Conservation (phyloP, 2,888 invertebrate species). For the Beris chalybata region DNA sequence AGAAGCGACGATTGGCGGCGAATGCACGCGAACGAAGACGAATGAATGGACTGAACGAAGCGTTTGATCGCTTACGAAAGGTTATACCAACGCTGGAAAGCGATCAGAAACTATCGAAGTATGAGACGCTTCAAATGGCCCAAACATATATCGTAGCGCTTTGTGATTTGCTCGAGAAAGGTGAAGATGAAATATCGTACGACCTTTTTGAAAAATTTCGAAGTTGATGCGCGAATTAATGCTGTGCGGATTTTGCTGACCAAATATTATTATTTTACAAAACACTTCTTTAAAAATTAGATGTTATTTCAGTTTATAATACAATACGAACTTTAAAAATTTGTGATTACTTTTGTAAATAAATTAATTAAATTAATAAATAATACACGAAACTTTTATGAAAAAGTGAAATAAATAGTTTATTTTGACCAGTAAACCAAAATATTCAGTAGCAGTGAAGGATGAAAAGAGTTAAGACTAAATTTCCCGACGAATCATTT, state of each 20-base stretch:
- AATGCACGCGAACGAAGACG: slow-evolving; percentile 73
- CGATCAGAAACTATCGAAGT: slow-evolving; percentile 74
- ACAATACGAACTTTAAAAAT: too few relatives aligned
- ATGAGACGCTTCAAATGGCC: slow-evolving; percentile 78
- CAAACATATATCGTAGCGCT: slow-evolving; percentile 74
- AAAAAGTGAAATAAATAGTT: too few relatives aligned
- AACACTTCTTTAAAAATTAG: too few relatives aligned
- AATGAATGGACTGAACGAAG: slow-evolving; percentile 76
- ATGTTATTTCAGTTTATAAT: too few relatives aligned
- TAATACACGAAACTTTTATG: too few relatives aligned
- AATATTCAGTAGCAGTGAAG: too few relatives aligned
- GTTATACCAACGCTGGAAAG: slow-evolving; percentile 72
- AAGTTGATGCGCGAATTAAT: neutral
- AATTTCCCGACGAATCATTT: too few relatives aligned
- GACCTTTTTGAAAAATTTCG: slow-evolving; percentile 36
- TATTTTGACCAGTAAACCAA: too few relatives aligned
- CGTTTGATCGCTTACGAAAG: slow-evolving; percentile 70
- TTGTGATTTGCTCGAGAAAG: slow-evolving; percentile 64
- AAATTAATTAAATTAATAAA: too few relatives aligned
- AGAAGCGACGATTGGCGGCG: slow-evolving; percentile 68
- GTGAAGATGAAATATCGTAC: slow-evolving; percentile 42
- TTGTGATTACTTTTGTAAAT: too few relatives aligned
- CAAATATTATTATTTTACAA: too few relatives aligned
- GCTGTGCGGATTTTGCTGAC: neutral
- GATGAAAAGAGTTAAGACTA: too few relatives aligned